Percentiles rank a stretch among this genome's conserved stretches.
phyloP scores from a whole-genome alignment of 1,140 invertebrate genomes.

The Drosophila ambigua region DNA sequence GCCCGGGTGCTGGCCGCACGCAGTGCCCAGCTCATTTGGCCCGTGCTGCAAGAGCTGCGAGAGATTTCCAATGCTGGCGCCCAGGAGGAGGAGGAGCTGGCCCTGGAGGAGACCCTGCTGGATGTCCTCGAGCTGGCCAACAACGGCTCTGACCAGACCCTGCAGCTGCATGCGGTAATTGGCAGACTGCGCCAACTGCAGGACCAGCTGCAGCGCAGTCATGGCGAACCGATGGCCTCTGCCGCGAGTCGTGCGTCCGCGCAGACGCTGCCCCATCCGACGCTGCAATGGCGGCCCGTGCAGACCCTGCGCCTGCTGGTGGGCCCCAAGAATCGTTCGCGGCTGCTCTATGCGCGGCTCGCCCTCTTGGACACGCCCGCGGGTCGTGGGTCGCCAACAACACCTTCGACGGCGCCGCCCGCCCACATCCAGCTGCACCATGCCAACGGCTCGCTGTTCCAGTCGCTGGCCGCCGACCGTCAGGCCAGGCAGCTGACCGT shows the following conservation, averaged over 20 bases:
- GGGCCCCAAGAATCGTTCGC: conserved; percentile 19
- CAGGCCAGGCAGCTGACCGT: conserved; percentile 55
- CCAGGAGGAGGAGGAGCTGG: neutral
- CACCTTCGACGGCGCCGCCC: conserved; percentile 47
- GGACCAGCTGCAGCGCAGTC: conserved; percentile 15
- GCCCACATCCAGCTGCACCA: conserved; percentile 63
- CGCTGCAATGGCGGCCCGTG: conserved; percentile 18
- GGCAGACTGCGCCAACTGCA: conserved; percentile 52
- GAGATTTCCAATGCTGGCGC: conserved; percentile 5
- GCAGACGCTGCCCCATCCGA: conserved; percentile 1
- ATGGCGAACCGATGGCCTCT: neutral
- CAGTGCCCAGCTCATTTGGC: conserved; percentile 66
- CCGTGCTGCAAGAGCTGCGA: conserved; percentile 49
- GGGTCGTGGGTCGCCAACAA: conserved; percentile 6
- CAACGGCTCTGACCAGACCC: conserved; percentile 14
- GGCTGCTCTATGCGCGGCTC: conserved; percentile 56
- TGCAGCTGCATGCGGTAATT: conserved; percentile 59
- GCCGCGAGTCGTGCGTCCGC: conserved; percentile 1
- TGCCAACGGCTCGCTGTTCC: conserved; percentile 68
- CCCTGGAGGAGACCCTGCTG: conserved; percentile 41
- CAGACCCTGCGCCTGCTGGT: conserved; percentile 56
- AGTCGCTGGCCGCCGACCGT: conserved; percentile 56
- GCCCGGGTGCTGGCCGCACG: conserved; percentile 65
- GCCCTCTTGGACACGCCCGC: conserved; percentile 14
- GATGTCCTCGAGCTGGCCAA: conserved; percentile 66